Evolutionary conservation across 2,797 vertebrate genomes (phyloP).

Genomic region (Psittacula echo): DNA sequence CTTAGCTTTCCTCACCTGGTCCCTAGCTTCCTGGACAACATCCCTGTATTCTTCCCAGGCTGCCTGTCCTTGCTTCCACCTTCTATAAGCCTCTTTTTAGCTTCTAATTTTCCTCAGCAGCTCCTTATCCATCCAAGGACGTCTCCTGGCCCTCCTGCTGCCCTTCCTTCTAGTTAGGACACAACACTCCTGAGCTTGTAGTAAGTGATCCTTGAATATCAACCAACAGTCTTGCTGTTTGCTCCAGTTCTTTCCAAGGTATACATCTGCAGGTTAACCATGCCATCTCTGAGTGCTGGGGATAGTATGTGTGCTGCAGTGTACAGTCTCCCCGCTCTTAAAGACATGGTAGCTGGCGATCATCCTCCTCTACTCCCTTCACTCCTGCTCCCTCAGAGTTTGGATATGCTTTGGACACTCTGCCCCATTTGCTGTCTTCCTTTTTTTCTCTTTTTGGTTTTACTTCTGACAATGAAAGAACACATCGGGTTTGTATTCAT

Average conservation of each 20-base stretch:
- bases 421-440: rapidly evolving
- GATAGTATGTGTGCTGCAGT: neutral
- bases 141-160: too few species aligned
- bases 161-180: too few species aligned
- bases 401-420: neutral
- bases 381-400: neutral
- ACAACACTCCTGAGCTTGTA: too few species aligned
- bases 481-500: neutral
- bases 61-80: too few species aligned
- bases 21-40: too few species aligned
- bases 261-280: neutral
- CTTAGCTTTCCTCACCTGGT: too few species aligned
- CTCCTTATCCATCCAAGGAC: too few species aligned
- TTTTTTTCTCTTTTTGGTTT: neutral
- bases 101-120: too few species aligned
- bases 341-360: neutral
- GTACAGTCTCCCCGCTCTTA: neutral
- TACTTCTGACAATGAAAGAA: neutral
- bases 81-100: too few species aligned
- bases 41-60: too few species aligned
- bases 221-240: neutral
- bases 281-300: neutral
- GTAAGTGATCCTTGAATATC: too few species aligned
- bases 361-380: neutral
- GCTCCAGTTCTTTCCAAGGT: neutral